Conservation (phyloP, 2,113 vertebrate genomes). For the Zosterops borbonicus region DNA sequence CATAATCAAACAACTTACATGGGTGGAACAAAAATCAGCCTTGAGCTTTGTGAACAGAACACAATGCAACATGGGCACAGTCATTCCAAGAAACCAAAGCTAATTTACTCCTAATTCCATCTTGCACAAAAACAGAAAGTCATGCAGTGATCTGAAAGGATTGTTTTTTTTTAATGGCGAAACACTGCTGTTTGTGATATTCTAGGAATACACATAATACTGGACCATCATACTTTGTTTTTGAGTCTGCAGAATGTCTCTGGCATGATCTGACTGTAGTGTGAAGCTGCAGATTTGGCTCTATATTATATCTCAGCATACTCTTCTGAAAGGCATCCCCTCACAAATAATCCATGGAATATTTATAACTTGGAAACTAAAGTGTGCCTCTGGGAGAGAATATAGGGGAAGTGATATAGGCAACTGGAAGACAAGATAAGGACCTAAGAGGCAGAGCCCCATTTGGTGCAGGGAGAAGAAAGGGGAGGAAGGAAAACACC, state of each 20-base stretch:
- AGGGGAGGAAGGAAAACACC: not conserved
- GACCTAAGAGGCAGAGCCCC: not conserved
- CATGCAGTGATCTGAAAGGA: not conserved
- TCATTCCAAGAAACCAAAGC: slow-evolving; percentile 32
- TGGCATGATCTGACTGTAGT: not conserved
- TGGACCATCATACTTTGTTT: not conserved
- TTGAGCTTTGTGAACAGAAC: slow-evolving; percentile 12
- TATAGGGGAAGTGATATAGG: not conserved
- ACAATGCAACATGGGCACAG: not conserved
- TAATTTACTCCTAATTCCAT: slow-evolving; percentile 22
- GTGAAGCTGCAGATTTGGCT: not conserved
- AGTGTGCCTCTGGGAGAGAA: not conserved
- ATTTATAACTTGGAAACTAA: not conserved
- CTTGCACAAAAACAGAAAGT: slow-evolving; percentile 7
- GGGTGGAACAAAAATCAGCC: slow-evolving; percentile 4
- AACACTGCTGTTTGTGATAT: not conserved
- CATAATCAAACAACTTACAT: not conserved
- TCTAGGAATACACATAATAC: not conserved
- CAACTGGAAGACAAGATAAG: not conserved
- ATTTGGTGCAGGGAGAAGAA: not conserved
- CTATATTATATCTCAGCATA: not conserved
- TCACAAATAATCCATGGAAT: not conserved
- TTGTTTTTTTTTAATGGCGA: not conserved
- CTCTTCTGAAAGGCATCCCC: not conserved
- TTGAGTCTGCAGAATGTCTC: not conserved